These are phyloP conservation scores for Rhagonycha fulva DNA, from an alignment of 2,888 invertebrate species.

Conservation along the genomic window DNA sequence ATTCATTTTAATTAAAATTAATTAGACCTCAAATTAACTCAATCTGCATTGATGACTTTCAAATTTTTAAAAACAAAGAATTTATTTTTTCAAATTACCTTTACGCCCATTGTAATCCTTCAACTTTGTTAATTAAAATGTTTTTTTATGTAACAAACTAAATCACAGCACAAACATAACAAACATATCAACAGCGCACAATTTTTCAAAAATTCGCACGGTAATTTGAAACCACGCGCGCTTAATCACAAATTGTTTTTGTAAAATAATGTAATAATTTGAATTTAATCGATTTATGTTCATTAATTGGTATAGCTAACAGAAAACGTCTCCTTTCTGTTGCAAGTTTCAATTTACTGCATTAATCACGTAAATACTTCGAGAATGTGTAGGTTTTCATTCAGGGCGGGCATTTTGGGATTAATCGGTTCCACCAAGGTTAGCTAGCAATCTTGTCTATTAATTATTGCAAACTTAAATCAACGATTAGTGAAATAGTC, in stretches of 20 bases:
- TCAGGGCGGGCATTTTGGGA: constrained; percentile 52
- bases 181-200: not conserved
- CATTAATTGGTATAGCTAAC: constrained; percentile 12
- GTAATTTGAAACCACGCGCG: not conserved
- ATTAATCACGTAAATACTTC: constrained; percentile 57
- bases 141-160: not conserved
- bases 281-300: not conserved
- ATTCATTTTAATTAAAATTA: not conserved
- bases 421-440: constrained; percentile 36
- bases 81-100: not conserved
- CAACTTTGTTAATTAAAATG: not conserved
- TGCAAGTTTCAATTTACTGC: constrained; percentile 56
- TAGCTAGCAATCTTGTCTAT: not conserved
- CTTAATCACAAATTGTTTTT: not conserved
- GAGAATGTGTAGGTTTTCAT: constrained; percentile 57
- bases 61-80: not conserved
- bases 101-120: not conserved
- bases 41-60: not conserved
- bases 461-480: not conserved
- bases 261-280: not conserved
- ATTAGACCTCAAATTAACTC: not conserved
- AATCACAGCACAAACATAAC: not conserved
- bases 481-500: not conserved
- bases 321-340: constrained; percentile 49
- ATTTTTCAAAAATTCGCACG: not conserved